phyloP scores from a whole-genome alignment of 2,888 invertebrate genomes.

The Portevinia maculata region DNA sequence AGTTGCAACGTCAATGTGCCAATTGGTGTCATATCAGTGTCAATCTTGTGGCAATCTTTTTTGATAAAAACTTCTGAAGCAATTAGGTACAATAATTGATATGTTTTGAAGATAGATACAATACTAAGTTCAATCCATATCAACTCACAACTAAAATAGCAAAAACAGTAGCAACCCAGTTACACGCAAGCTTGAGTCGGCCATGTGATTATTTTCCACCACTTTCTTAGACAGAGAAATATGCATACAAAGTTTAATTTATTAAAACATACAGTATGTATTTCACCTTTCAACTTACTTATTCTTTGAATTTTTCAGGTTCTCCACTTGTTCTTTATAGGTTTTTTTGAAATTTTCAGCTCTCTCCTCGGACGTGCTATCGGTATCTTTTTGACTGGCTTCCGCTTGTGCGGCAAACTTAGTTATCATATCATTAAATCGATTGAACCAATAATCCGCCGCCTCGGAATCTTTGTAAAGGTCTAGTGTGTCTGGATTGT shows the following conservation, averaged over 20 bases:
- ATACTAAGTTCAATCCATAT: no score
- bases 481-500: slow-evolving; percentile 96
- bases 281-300: slow-evolving; percentile 40
- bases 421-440: slow-evolving; percentile 93
- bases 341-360: slow-evolving; percentile 92
- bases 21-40: no score
- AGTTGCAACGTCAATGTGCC: no score
- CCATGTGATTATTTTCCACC: no score
- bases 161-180: no score
- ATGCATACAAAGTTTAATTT: neutral
- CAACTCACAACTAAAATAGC: no score
- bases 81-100: no score
- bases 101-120: no score
- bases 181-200: no score
- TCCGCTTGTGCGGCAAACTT: slow-evolving; percentile 94
- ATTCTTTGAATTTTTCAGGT: slow-evolving; percentile 76
- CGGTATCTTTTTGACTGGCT: slow-evolving; percentile 88
- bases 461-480: slow-evolving; percentile 93
- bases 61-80: no score
- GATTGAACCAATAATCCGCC: slow-evolving; percentile 95
- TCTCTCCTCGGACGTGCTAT: slow-evolving; percentile 89
- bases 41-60: no score
- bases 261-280: neutral
- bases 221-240: no score
- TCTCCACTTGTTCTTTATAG: slow-evolving; percentile 89